A percentile compares a stretch with the other conserved stretches of the same genome.
phyloP scores from a whole-genome alignment of 2,797 vertebrate genomes.

The Paedocypris micromegethes region DNA sequence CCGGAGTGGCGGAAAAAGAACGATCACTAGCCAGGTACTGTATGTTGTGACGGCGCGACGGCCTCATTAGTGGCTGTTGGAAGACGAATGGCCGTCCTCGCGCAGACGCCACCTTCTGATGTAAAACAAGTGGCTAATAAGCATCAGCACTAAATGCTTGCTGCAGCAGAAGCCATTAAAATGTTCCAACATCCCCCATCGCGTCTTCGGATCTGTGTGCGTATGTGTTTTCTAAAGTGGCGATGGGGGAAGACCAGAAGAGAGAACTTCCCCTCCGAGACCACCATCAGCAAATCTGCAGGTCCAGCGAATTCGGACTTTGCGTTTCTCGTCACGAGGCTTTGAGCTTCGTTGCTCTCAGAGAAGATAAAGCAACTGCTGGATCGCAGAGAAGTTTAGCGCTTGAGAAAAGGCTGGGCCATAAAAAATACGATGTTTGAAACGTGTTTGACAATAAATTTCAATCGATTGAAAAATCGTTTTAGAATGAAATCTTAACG shows the following conservation, averaged over 20 bases:
- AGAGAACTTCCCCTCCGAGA: no score
- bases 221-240: slow-evolving; percentile 34
- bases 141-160: slow-evolving; percentile 51
- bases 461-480: no score
- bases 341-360: no score
- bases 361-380: no score
- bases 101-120: slow-evolving; percentile 5
- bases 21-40: neutral
- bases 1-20: neutral
- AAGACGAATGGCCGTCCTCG: slow-evolving; percentile 53
- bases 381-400: no score
- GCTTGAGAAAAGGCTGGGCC: no score
- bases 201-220: slow-evolving; percentile 21
- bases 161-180: slow-evolving; percentile 54
- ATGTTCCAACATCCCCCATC: slow-evolving; percentile 37
- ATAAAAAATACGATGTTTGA: no score
- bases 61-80: slow-evolving; percentile 70
- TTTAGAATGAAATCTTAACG: no score
- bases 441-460: no score
- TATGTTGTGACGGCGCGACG: slow-evolving; percentile 44
- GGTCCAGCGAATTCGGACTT: no score
- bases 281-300: no score
- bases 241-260: neutral
- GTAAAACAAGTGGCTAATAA: slow-evolving; percentile 61
- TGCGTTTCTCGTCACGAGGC: no score